phyloP scores from a whole-genome alignment of 1,140 invertebrate species.

The Adelges cooleyi region DNA sequence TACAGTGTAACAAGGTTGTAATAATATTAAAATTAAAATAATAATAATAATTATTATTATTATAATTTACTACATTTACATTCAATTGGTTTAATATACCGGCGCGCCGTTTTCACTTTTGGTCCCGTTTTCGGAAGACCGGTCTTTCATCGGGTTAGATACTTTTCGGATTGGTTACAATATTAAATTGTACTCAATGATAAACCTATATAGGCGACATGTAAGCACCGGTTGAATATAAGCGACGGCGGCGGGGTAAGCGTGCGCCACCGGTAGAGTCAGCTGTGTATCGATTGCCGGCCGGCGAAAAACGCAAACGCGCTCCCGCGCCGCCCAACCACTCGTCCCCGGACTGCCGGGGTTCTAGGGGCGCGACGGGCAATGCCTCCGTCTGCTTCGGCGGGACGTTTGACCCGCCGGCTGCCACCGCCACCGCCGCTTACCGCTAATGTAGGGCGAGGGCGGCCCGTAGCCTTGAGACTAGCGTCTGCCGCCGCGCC shows the following conservation, averaged over 20 bases:
- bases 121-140: neutral
- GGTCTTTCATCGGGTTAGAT: too few species aligned
- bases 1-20: too few species aligned
- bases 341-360: too few species aligned
- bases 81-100: too few species aligned
- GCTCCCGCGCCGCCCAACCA: neutral
- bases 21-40: too few species aligned
- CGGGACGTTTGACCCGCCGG: neutral
- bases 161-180: too few species aligned
- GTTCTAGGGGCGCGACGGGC: too few species aligned
- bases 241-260: neutral
- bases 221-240: constrained; percentile 25
- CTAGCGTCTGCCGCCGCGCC: constrained; percentile 14
- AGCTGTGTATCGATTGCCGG: constrained; percentile 27
- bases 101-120: constrained; percentile 25
- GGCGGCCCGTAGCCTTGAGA: constrained; percentile 23
- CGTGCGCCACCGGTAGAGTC: neutral
- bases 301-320: neutral
- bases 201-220: too few species aligned
- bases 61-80: too few species aligned
- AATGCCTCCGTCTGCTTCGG: neutral
- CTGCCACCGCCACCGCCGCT: neutral
- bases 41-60: too few species aligned
- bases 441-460: constrained; percentile 18
- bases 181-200: too few species aligned